These are phyloP conservation scores for Idaea straminata DNA, from an alignment of 2,888 invertebrate species.

Conservation along the genomic window DNA sequence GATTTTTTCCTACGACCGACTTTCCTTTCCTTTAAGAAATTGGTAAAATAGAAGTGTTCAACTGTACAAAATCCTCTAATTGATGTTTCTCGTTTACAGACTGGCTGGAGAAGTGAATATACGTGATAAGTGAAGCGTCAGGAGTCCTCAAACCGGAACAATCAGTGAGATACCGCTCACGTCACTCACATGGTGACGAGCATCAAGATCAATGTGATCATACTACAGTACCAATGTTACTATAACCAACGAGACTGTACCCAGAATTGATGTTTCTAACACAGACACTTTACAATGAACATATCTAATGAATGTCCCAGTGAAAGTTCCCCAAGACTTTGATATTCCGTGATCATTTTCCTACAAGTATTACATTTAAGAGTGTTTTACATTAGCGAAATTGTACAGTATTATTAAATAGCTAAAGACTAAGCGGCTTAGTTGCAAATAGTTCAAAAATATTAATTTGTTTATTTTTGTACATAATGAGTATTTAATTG, in stretches of 20 bases:
- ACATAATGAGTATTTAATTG: conserved; percentile 55
- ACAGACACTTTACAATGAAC: conserved; percentile 55
- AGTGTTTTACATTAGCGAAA: conserved; percentile 77
- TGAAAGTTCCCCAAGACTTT: conserved; percentile 58
- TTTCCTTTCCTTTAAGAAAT: no score
- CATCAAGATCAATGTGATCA: conserved; percentile 48
- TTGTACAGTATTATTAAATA: conserved; percentile 79
- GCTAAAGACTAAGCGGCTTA: conserved; percentile 67
- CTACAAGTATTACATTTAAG: conserved; percentile 68
- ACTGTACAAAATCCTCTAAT: conserved; percentile 20
- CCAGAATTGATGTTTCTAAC: conserved; percentile 75
- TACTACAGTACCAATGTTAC: conserved; percentile 36
- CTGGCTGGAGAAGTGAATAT: conserved; percentile 95
- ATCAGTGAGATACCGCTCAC: conserved; percentile 16
- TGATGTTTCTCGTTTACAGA: conserved; percentile 81
- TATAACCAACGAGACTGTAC: conserved; percentile 69
- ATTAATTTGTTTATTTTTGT: conserved; percentile 73
- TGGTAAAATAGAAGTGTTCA: background rate
- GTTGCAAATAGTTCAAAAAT: conserved; percentile 67
- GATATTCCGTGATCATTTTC: conserved; percentile 66
- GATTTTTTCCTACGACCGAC: no score
- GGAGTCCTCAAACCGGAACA: conserved; percentile 47
- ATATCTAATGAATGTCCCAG: conserved; percentile 57
- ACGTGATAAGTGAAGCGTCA: conserved; percentile 88
- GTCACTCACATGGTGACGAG: conserved; percentile 19